Conservation (phyloP, 1,140 invertebrate genomes). For the Yoshiicerus persimilis region DNA sequence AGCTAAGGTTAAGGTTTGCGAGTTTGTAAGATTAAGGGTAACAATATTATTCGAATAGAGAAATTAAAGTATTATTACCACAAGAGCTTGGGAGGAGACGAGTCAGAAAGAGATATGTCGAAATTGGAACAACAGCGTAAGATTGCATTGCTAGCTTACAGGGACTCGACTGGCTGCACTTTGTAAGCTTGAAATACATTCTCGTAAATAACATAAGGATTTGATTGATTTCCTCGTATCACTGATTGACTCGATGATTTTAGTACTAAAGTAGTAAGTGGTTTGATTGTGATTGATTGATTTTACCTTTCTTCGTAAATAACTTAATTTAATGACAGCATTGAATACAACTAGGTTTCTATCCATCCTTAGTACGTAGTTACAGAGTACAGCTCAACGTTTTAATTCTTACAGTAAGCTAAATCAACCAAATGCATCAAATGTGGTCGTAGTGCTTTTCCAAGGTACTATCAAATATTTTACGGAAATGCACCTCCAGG, state of each 20-base stretch:
- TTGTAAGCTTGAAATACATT: not conserved
- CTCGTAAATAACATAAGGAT: not conserved
- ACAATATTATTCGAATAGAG: not conserved
- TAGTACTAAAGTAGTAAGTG: not conserved
- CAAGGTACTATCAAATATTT: not conserved
- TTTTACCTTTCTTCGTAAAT: not conserved
- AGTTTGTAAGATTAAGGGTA: not conserved
- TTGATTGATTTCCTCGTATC: constrained; percentile 17
- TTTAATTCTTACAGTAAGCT: too few relatives aligned
- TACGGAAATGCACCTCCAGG: not conserved
- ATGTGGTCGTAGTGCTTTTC: not conserved
- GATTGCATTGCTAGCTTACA: not conserved
- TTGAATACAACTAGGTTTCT: not conserved
- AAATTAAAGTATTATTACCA: not conserved
- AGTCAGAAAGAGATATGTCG: constrained; percentile 19
- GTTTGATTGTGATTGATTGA: not conserved
- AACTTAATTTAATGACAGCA: not conserved
- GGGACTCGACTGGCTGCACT: not conserved
- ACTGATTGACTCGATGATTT: constrained; percentile 12
- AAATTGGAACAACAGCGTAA: constrained; percentile 2
- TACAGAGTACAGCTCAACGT: not conserved
- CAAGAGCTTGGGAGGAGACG: not conserved
- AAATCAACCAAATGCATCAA: not conserved
- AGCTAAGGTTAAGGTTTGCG: not conserved
- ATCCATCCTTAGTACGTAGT: not conserved